phyloP scores from a whole-genome alignment of 2,888 invertebrate genomes.

The Abrostola tripartita region DNA sequence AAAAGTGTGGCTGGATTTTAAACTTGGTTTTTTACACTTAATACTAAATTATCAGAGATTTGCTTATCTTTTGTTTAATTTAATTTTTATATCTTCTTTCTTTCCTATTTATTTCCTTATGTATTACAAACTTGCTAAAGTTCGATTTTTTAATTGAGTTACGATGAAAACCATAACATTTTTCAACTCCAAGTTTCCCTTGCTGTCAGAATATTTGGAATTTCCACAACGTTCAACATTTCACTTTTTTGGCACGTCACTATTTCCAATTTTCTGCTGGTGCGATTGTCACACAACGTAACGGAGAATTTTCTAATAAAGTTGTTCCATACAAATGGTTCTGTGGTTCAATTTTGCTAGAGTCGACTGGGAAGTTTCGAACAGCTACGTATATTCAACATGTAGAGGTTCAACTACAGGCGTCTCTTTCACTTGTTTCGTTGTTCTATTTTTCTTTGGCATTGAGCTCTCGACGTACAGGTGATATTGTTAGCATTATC shows the following conservation, averaged over 20 bases:
- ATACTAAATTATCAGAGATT: too few relatives aligned
- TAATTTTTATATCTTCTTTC: too few relatives aligned
- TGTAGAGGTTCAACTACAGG: slow-evolving; percentile 27
- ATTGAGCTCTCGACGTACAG: not conserved
- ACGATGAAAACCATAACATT: not conserved
- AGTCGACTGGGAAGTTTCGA: slow-evolving; percentile 34
- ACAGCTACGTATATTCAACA: slow-evolving; percentile 31
- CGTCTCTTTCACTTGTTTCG: slow-evolving; percentile 27
- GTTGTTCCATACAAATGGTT: slow-evolving; percentile 56
- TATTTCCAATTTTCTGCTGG: slow-evolving; percentile 66
- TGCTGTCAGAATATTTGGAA: slow-evolving; percentile 19
- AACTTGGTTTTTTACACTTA: not conserved
- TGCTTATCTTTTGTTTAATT: too few relatives aligned
- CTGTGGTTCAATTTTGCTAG: slow-evolving; percentile 45
- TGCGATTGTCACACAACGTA: slow-evolving; percentile 54
- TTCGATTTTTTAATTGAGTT: not conserved
- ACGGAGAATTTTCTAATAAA: slow-evolving; percentile 59
- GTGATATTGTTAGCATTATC: slow-evolving; percentile 17
- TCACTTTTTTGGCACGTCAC: slow-evolving; percentile 61
- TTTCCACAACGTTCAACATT: slow-evolving; percentile 22
- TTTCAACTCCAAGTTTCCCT: slow-evolving; percentile 1
- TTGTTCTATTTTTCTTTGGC: slow-evolving; percentile 23
- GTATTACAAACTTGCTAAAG: too few relatives aligned
- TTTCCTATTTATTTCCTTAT: too few relatives aligned
- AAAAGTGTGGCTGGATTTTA: not conserved